A percentile compares a stretch with the other conserved stretches of the same genome.
Conservation (phyloP, 2,888 invertebrate species). For the Lochmaea capreae region DNA sequence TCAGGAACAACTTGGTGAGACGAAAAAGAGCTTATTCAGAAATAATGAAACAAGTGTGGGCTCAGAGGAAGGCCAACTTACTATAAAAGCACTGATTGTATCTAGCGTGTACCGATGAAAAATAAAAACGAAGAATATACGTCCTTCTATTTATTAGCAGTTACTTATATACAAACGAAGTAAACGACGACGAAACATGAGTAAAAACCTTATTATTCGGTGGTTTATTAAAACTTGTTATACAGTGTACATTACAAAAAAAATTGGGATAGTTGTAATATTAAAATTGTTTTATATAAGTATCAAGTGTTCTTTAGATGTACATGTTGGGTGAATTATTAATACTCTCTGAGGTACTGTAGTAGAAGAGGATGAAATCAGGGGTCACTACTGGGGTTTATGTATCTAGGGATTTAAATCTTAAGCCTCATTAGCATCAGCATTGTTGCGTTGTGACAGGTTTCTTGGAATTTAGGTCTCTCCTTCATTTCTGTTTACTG, state of each 20-base stretch:
- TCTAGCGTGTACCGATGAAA: too few relatives aligned
- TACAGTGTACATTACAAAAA: not conserved
- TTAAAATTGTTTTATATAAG: not conserved
- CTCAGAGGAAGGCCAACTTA: too few relatives aligned
- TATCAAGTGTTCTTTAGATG: conserved; percentile 2
- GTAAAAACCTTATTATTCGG: too few relatives aligned
- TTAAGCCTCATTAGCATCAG: conserved; percentile 32
- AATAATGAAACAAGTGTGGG: too few relatives aligned
- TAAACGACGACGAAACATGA: too few relatives aligned
- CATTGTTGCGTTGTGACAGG: conserved; percentile 33
- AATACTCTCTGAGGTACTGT: conserved; percentile 23
- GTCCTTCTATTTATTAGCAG: too few relatives aligned
- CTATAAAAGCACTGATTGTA: too few relatives aligned
- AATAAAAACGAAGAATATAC: too few relatives aligned
- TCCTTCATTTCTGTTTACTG: conserved; percentile 23
- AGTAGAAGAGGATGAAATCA: conserved; percentile 25
- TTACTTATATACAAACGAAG: too few relatives aligned
- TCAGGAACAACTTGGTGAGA: too few relatives aligned
- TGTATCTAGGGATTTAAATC: conserved; percentile 34
- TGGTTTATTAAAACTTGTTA: too few relatives aligned
- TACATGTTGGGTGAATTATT: conserved; percentile 20
- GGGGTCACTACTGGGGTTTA: conserved; percentile 33
- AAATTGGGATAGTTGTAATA: not conserved
- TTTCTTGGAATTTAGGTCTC: conserved; percentile 33
- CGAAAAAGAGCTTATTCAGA: too few relatives aligned